Base-by-base conservation (phyloP, 2,888 invertebrate genomes). In the Leptothorax acervorum region DNA sequence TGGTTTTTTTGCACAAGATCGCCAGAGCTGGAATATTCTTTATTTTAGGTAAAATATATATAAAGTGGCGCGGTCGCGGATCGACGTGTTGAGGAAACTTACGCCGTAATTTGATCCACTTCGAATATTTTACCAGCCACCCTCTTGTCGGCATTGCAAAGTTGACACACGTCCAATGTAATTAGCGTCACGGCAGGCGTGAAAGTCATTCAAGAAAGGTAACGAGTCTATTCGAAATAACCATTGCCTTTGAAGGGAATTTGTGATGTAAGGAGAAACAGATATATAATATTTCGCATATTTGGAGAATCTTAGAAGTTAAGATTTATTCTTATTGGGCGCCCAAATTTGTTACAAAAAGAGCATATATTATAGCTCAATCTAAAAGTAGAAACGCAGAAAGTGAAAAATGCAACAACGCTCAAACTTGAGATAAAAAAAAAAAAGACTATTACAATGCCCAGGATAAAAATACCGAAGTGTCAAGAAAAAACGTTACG, bases 31-130 rank as follows among this genome's bases (percentile, higher is more conserved):
- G n/a, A 55, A 55, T 78, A 55, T 78, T 66, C 55, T 66, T 78
- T 66, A 78, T 66, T 3, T 42, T 66, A 78, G n/a, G 66, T 55
- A 66, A 68, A 35, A 35, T 35, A 35, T 35, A 35, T 5, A 68
- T 78, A 68, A 78, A 68, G 6, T 68, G 35, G 3, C n/a, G 23
- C 45, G 9, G 45, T 1, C 12, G 42, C 12, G 45, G 45, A 70
- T 68, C n/a, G 45, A 35, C 45, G n/a, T 31, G 39, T 51, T 23
- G 28, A 28, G 39, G 12, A 60, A 73, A 81, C 39, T 81, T 60
- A 62, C 39, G 18, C 60, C 51, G 39, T 39, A 81, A 81, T 81
- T 81, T 39, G 60, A 81, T 62, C 51, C 35, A 81, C 73, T 60
- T 48, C 23, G 71, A 63, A 53, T 65, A 76, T 39, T 75, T 39